A percentile compares a stretch with the other conserved stretches of the same genome.
These are phyloP conservation scores for Reticulitermes lucifugus DNA, from an alignment of 2,888 invertebrate genomes.

Conservation along the genomic window DNA sequence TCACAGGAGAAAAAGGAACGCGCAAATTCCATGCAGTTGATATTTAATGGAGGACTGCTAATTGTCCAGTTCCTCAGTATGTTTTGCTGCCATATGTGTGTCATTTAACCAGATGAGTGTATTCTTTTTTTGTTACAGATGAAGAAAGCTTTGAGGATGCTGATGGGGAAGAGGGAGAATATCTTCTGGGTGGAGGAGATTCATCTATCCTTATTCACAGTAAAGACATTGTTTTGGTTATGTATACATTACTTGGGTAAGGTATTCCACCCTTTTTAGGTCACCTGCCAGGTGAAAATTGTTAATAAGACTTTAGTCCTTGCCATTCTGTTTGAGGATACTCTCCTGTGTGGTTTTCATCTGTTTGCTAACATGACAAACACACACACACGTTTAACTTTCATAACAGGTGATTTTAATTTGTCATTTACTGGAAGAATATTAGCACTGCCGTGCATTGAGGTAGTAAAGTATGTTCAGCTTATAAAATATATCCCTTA, in stretches of 20 bases:
- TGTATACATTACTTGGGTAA: background rate
- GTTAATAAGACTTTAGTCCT: background rate
- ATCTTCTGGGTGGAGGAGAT: constrained; percentile 52
- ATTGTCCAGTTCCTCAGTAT: background rate
- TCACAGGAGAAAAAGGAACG: too few relatives aligned
- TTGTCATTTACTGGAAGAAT: too few relatives aligned
- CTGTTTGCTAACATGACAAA: background rate
- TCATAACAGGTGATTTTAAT: too few relatives aligned
- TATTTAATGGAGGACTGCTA: background rate
- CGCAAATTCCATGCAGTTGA: background rate
- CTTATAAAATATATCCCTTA: too few relatives aligned
- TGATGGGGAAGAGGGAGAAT: constrained; percentile 54
- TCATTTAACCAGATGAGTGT: background rate
- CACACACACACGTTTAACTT: too few relatives aligned
- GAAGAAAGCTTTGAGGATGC: constrained; percentile 55
- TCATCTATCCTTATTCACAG: constrained; percentile 25
- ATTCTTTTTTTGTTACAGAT: constrained; percentile 35
- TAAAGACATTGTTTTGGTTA: constrained; percentile 4
- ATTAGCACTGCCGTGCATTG: too few relatives aligned
- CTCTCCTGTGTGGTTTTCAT: background rate
- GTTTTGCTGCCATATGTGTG: background rate
- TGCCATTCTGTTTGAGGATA: too few relatives aligned
- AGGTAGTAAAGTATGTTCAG: too few relatives aligned
- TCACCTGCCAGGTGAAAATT: background rate
- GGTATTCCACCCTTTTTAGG: background rate